Percentiles rank a stretch among this genome's conserved stretches.
phyloP scores from a whole-genome alignment of 2,113 vertebrate genomes.

The Aegypius monachus region DNA sequence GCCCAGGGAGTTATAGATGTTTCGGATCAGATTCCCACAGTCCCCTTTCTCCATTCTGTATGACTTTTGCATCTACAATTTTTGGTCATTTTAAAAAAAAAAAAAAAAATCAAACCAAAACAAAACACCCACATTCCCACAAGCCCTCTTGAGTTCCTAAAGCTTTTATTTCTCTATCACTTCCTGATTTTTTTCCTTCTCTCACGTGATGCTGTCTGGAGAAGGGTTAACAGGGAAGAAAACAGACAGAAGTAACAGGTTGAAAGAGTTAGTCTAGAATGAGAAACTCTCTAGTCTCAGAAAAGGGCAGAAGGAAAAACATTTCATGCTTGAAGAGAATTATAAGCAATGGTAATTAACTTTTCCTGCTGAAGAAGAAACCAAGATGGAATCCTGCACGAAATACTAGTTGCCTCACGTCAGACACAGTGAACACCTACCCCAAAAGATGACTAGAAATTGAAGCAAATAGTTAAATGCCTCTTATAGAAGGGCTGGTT shows the following conservation, averaged over 20 bases:
- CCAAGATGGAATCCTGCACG: background rate
- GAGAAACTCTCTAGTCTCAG: background rate
- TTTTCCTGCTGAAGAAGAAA: background rate
- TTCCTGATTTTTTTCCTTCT: background rate
- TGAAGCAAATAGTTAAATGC: background rate
- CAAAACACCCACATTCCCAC: background rate
- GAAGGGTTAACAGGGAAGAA: background rate
- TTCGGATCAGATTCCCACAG: constrained; percentile 33
- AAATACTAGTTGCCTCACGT: background rate
- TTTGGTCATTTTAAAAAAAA: background rate
- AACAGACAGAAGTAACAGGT: background rate
- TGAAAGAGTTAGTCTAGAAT: background rate
- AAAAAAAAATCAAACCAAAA: background rate
- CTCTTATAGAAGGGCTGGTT: background rate
- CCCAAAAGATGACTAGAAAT: background rate
- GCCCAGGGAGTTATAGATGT: constrained; percentile 1
- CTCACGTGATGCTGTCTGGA: background rate
- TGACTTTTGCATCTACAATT: background rate
- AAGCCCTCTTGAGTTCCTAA: background rate
- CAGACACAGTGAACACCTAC: background rate
- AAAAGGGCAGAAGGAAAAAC: background rate
- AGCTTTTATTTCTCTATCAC: background rate
- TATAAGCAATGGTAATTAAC: background rate
- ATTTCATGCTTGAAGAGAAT: background rate
- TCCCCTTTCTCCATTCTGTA: background rate